phyloP scores from a whole-genome alignment of 2,888 invertebrate genomes.

The Eurois occulta region DNA sequence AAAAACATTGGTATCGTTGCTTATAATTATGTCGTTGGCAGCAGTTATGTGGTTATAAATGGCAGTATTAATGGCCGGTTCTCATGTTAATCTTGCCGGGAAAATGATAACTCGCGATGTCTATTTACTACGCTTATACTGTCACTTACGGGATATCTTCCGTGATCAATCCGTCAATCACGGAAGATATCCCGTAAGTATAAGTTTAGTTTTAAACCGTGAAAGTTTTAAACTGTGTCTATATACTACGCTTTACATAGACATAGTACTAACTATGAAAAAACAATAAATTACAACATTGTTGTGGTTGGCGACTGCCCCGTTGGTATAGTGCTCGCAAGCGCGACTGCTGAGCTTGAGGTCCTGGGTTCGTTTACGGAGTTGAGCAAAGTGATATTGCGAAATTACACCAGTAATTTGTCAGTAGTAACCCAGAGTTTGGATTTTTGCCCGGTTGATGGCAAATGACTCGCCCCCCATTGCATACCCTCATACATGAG shows the following conservation, averaged over 20 bases:
- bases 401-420: not conserved
- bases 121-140: not conserved
- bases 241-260: not conserved
- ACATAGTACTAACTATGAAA: not conserved
- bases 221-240: no score
- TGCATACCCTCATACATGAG: no score
- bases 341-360: not conserved
- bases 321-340: not conserved
- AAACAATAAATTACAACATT: not conserved
- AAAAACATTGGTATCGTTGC: conserved; percentile 1
- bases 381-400: not conserved
- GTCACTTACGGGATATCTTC: no score
- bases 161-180: no score
- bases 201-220: no score
- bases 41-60: not conserved
- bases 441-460: no score
- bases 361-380: not conserved
- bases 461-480: no score
- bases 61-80: not conserved
- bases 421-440: not conserved
- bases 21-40: conserved; percentile 9
- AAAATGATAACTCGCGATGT: not conserved
- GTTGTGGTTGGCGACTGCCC: no score
- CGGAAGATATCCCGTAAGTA: no score
- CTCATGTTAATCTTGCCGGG: not conserved